A percentile compares a stretch with the other conserved stretches of the same genome.
phyloP scores from a whole-genome alignment of 2,888 invertebrate species.

The Alviniconcha strummeri region DNA sequence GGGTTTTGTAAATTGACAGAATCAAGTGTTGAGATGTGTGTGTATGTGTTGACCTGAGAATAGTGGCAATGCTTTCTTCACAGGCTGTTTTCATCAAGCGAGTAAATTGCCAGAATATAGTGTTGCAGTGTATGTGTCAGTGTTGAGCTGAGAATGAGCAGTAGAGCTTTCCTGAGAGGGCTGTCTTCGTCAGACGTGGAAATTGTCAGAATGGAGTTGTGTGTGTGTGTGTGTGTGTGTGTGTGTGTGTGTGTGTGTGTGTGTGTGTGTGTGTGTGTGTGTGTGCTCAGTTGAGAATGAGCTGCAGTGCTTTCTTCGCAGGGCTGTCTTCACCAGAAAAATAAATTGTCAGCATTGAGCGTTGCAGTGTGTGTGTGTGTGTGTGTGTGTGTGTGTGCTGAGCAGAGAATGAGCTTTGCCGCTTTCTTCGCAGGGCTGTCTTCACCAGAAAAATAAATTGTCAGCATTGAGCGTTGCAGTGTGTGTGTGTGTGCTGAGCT shows the following conservation, averaged over 20 bases:
- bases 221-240: too few relatives aligned
- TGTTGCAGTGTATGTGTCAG: too few relatives aligned
- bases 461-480: neutral
- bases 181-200: conserved; percentile 73
- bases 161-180: conserved; percentile 51
- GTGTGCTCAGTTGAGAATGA: neutral
- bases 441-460: conserved; percentile 72
- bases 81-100: too few relatives aligned
- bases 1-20: too few relatives aligned
- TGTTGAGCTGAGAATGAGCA: neutral
- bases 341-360: conserved; percentile 55
- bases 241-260: too few relatives aligned
- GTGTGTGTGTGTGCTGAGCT: conserved; percentile 6
- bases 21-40: too few relatives aligned
- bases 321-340: conserved; percentile 72
- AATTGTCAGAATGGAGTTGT: conserved; percentile 43
- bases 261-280: neutral
- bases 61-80: too few relatives aligned
- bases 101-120: neutral
- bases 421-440: conserved; percentile 59
- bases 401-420: neutral
- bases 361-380: too few relatives aligned
- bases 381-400: conserved; percentile 3
- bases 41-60: too few relatives aligned
- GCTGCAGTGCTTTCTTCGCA: conserved; percentile 41